phyloP scores from a whole-genome alignment of 2,888 invertebrate genomes.

The Drosophila dives region DNA sequence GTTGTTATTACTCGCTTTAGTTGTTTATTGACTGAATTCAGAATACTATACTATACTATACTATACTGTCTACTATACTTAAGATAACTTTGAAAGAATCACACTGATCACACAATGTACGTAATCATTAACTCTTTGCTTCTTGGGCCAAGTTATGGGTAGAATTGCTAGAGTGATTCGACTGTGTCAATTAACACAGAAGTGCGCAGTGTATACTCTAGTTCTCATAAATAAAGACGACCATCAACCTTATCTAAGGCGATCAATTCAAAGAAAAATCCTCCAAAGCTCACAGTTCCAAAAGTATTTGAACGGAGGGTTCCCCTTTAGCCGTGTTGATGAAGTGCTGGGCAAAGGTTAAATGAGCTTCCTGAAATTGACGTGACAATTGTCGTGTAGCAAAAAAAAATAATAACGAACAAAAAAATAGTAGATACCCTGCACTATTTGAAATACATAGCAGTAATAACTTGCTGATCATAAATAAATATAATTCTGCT shows the following conservation, averaged over 20 bases:
- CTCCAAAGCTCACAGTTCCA: not conserved
- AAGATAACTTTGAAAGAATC: not conserved
- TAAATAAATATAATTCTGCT: not conserved
- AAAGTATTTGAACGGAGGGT: constrained; percentile 7
- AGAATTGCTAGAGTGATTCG: constrained; percentile 2
- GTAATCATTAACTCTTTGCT: not conserved
- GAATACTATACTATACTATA: not conserved
- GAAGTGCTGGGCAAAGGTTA: constrained; percentile 2
- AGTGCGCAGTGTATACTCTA: not conserved
- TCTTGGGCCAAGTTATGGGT: constrained; percentile 27
- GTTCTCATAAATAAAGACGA: not conserved
- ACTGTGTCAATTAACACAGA: constrained; percentile 11
- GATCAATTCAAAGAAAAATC: not conserved
- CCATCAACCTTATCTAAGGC: not conserved
- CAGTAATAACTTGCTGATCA: not conserved
- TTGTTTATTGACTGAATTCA: not conserved
- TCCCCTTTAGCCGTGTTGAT: not conserved
- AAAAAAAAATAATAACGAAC: constrained; percentile 12
- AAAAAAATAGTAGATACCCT: not conserved
- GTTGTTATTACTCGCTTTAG: not conserved
- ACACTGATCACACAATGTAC: not conserved
- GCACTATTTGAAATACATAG: not conserved
- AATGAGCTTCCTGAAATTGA: constrained; percentile 33
- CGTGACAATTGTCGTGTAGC: constrained; percentile 53
- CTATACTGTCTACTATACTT: not conserved